Conservation (phyloP, 1,140 invertebrate genomes). For the Conus betulinus region DNA sequence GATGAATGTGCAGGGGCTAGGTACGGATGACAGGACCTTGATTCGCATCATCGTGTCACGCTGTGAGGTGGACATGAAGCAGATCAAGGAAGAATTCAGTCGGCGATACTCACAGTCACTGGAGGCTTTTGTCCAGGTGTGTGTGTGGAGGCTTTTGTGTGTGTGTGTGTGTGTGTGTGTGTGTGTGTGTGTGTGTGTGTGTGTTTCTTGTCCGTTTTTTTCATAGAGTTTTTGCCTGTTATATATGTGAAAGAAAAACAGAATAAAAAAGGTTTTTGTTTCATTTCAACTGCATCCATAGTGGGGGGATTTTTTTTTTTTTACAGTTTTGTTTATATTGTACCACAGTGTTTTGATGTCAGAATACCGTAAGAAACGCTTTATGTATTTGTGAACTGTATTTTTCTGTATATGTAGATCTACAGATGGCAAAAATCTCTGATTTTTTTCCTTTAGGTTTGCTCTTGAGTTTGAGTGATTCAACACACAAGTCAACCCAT, state of each 20-base stretch:
- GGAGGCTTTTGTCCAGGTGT: constrained; percentile 67
- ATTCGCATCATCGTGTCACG: constrained; percentile 75
- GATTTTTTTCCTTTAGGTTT: too few relatives aligned
- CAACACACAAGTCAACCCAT: too few relatives aligned
- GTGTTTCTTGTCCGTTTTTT: neutral
- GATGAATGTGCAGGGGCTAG: constrained; percentile 60
- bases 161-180: too few relatives aligned
- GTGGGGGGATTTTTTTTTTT: too few relatives aligned
- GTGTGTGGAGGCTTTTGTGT: too few relatives aligned
- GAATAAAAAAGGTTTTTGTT: neutral
- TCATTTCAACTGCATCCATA: neutral
- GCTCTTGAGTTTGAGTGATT: too few relatives aligned
- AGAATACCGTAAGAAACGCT: too few relatives aligned
- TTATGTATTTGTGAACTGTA: too few relatives aligned
- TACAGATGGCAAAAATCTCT: too few relatives aligned
- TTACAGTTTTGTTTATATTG: too few relatives aligned
- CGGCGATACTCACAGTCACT: constrained; percentile 67
- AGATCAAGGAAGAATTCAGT: constrained; percentile 78
- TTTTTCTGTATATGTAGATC: too few relatives aligned
- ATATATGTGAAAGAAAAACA: neutral
- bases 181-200: constrained; percentile 12
- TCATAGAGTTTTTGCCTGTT: neutral
- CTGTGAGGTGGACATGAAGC: constrained; percentile 78
- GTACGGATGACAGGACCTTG: constrained; percentile 76
- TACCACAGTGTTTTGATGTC: too few relatives aligned